Conservation (phyloP, 2,113 vertebrate genomes). For the Sceloporus tristichus region DNA sequence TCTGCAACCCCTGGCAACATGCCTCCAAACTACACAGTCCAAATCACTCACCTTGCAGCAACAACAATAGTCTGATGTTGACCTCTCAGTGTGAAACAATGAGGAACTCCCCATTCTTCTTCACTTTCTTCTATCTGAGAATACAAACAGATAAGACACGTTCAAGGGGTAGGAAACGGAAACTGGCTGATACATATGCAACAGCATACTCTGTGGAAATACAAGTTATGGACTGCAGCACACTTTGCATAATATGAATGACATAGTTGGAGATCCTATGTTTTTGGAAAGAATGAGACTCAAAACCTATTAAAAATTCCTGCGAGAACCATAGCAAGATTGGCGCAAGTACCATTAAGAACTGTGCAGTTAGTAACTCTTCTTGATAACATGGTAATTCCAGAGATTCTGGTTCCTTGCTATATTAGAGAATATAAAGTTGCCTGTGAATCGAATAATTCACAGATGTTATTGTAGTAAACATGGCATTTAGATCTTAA, state of each 20-base stretch:
- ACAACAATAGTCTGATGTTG: slow-evolving; percentile 93
- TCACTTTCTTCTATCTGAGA: slow-evolving; percentile 93
- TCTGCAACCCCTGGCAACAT: neutral
- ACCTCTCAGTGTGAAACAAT: slow-evolving; percentile 92
- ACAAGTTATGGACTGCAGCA: neutral
- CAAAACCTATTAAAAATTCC: neutral
- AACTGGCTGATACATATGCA: neutral
- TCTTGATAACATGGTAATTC: neutral
- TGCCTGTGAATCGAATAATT: neutral
- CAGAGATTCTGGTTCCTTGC: neutral
- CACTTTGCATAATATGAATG: neutral
- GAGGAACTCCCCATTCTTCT: slow-evolving; percentile 96
- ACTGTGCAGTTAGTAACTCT: neutral
- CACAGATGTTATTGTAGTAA: neutral
- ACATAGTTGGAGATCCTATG: accelerated
- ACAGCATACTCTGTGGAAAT: neutral
- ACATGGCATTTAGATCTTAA: neutral
- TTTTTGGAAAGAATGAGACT: neutral
- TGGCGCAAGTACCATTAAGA: neutral
- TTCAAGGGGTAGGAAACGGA: neutral
- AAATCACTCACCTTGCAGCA: slow-evolving; percentile 88
- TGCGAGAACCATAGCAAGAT: neutral
- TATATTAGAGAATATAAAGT: neutral
- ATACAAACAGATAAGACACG: slow-evolving; percentile 1
- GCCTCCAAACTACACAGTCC: neutral